These are phyloP conservation scores for Nineta flava DNA, from an alignment of 2,888 invertebrate species.

Conservation along the genomic window DNA sequence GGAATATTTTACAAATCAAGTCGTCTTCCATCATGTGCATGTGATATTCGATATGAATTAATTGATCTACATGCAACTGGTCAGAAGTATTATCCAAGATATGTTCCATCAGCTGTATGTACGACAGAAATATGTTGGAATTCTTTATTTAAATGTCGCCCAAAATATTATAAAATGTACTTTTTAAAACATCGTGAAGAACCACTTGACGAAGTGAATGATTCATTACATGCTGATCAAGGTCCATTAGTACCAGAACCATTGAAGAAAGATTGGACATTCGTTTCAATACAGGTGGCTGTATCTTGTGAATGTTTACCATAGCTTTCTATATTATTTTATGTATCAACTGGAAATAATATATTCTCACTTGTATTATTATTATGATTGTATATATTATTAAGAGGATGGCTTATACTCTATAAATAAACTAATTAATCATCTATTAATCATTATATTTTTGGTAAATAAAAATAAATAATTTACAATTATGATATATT, in stretches of 20 bases:
- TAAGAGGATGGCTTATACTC: too few relatives aligned
- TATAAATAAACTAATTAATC: too few relatives aligned
- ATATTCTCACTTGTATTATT: too few relatives aligned
- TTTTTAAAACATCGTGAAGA: conserved; percentile 19
- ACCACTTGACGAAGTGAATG: conserved; percentile 10
- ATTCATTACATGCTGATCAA: conserved; percentile 6
- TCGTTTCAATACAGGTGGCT: conserved; percentile 20
- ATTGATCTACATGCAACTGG: conserved; percentile 10
- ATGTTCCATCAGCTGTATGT: conserved; percentile 21
- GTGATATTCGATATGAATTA: not conserved
- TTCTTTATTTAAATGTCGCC: conserved; percentile 18
- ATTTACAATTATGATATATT: too few relatives aligned
- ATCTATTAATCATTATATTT: too few relatives aligned
- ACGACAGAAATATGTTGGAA: conserved; percentile 19
- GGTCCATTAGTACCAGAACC: conserved; percentile 17
- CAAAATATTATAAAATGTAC: conserved; percentile 21
- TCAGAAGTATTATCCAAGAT: conserved; percentile 15
- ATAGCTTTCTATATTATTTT: too few relatives aligned
- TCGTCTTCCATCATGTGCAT: not conserved
- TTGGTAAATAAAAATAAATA: too few relatives aligned
- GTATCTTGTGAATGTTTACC: conserved; percentile 27
- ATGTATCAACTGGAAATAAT: too few relatives aligned
- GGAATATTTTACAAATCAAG: not conserved
- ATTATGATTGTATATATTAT: too few relatives aligned
- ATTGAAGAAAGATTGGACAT: conserved; percentile 22